Evolutionary conservation across 1,140 invertebrate genomes (phyloP), one percentile per base, ranked within the genome.

Genomic region (Zaprionus ghesquierei): DNA sequence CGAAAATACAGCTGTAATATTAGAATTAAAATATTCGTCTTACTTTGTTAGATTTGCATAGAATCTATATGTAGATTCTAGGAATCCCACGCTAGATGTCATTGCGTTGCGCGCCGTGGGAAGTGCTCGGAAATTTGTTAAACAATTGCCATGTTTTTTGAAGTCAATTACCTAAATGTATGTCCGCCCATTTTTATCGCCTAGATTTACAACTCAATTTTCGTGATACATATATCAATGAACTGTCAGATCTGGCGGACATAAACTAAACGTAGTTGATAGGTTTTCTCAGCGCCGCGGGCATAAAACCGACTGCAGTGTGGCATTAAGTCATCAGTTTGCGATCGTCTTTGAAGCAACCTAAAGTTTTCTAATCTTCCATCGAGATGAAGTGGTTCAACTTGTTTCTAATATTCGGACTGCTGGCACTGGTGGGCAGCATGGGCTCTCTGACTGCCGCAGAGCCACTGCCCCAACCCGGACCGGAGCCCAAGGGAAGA

Each of bases 161-260:
- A 54, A 70, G 76, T 58, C 54, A 80, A 90, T 80, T 87, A 78
- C 74, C 79, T 80, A 82, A 78, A 71, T 63, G 81, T 53, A 58
- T 90, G 87, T 90, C 87, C 87, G 87, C 87, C 87, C 81, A 76
- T 80, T 80, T 90, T 90, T 77, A 75, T 49, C 79, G 53, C 70
- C 18, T n/a, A 76, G 75, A 90, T 90, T 90, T 90, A 90, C 87
- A 90, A 75, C 87, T 90, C 82, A 90, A 90, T 90, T 90, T 69
- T 35, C n/a, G 35, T 35, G 13, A 38, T 50, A 66, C 50, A 38
- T 15, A 62, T n/a, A n/a, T n/a, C n/a, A n/a, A n/a, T n/a, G n/a
- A n/a, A 51, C 66, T 41, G 51, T 13, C 33, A 25, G 64, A 89
- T 89, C 84, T 73, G 15, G 41, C 46, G 61, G 63, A 75, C 84